Evolutionary conservation across 2,888 invertebrate species (phyloP), one percentile per base, ranked within the genome.

Genomic region (Zygaena filipendulae): DNA sequence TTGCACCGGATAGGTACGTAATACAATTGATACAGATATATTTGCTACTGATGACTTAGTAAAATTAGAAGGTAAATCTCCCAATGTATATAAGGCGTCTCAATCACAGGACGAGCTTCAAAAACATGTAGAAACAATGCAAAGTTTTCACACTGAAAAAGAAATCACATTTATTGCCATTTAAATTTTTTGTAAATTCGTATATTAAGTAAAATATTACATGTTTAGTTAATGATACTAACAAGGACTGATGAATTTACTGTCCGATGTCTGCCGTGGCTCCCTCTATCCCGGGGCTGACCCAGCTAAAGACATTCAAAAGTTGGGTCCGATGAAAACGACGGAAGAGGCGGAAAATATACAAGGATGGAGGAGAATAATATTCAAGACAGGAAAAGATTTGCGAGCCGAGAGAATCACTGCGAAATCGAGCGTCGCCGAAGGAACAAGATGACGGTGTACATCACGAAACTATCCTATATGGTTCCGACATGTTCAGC

Each of bases 401-500:
- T 95, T 84, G 96, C 96, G 51, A 87, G 92, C 77, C 92, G 97
- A 68, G 97, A 97, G 84, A 97, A 97, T 70, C 97, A 98, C 81
- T 97, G 97, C 80, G 97, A 98, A 81, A 99, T 99, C 68, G 99
- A 99, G 79, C 87, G 98, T 49, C 87, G 98, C 49, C 85, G 99
- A 50, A 87, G 99, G 50, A 98, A 98, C 85, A 99, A 99, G 89
- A 99, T 99, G 98, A 97, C 98, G 50, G 95, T 97, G 46, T 99
- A 99, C 82, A 98, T 99, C 72, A 97, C 97, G 59, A 98, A 99
- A 82, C 84, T 99, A 52, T 97, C 97, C 45, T 98, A 98, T 81
- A 98, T 99, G 98, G 97, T 98, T 59, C 98, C 98, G 56, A 97
- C 97, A 52, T 97, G 97, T 82, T 95, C 95, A 59, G 96, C 97